phyloP scores from a whole-genome alignment of 1,140 invertebrate species.

The Drosophila azteca region DNA sequence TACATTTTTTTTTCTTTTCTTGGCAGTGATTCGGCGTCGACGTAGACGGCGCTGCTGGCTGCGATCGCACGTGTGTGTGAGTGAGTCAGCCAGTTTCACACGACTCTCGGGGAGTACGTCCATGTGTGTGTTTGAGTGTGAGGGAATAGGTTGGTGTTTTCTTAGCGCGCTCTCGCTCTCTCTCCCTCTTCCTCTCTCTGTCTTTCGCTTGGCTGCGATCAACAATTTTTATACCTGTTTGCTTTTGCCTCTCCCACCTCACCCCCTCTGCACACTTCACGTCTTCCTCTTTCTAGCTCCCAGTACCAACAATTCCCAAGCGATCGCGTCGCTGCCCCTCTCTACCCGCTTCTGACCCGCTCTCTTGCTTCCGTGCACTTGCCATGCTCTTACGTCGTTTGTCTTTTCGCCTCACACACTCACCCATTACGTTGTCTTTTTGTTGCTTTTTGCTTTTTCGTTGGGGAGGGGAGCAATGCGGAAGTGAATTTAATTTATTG shows the following conservation, averaged over 20 bases:
- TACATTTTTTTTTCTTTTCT: constrained; percentile 38
- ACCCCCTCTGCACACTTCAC: constrained; percentile 19
- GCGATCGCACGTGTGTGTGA: constrained; percentile 46
- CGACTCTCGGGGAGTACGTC: neutral
- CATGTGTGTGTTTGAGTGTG: constrained; percentile 6
- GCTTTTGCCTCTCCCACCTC: constrained; percentile 20
- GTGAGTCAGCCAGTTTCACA: constrained; percentile 49
- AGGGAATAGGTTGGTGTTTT: constrained; percentile 46
- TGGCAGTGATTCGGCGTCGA: constrained; percentile 42
- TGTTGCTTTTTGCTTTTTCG: constrained; percentile 11
- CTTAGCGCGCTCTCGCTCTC: constrained; percentile 17
- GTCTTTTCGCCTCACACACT: constrained; percentile 40
- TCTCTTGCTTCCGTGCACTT: constrained; percentile 64
- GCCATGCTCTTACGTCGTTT: constrained; percentile 62
- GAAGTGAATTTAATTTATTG: constrained; percentile 84
- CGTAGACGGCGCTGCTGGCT: neutral
- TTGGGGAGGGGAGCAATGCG: constrained; percentile 76
- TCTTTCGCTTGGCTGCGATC: constrained; percentile 41
- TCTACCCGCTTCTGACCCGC: constrained; percentile 36
- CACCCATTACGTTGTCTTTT: constrained; percentile 74
- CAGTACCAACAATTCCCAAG: constrained; percentile 41
- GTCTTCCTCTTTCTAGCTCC: constrained; percentile 51
- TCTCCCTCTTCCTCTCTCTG: constrained; percentile 11
- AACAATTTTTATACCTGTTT: constrained; percentile 79
- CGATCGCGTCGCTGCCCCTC: constrained; percentile 50